Evolutionary conservation across 2,113 vertebrate genomes (phyloP), one percentile per base, ranked within the genome.

Genomic region (Rallus limicola): DNA sequence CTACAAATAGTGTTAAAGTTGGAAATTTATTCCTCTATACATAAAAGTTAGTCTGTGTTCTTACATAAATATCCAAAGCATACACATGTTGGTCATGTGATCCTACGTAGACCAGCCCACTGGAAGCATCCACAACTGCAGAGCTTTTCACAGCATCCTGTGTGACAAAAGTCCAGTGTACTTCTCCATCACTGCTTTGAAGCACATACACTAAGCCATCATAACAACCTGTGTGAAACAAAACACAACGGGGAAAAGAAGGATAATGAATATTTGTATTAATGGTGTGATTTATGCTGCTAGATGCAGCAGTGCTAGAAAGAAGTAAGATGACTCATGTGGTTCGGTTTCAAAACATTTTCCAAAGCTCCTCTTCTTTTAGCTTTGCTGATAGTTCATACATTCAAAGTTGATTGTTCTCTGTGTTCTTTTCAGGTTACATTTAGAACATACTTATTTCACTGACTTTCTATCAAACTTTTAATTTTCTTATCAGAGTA

Each of bases 71-170:
- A 90, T 99, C 97, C 93, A 99, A 96, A 92, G 98, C 99, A 48
- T 99, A 99, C 6, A 98, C 72, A 5, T 98, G 98, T 5, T 99
- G 98, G 75, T 99, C 99, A 69, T 99, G 99, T 3, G 99, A 99
- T 10, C 99, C 99, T 50, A 99, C 28, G 21, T 98, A 98, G 62
- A 99, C 67, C 67, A 99, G 93, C 21, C 99, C 99, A 36, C 98
- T 98, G 85, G 96, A 84, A 53, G 98, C 97, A 82, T 99, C 99
- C 65, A 98, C 79, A 18, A 98, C 94, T 16, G 99, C 98, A 77
- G 98, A 98, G 95, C 99, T 99, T 97, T 99, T 99, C 93, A 99
- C 98, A 3, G 98, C 83, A 46, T 99, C 98, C 48, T 98, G 98
- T 1, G 99, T 99, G 88, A 96, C 58, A 97, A 99, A 99, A 9